Conservation (phyloP, 2,888 invertebrate species). For the Drosophila cracens region DNA sequence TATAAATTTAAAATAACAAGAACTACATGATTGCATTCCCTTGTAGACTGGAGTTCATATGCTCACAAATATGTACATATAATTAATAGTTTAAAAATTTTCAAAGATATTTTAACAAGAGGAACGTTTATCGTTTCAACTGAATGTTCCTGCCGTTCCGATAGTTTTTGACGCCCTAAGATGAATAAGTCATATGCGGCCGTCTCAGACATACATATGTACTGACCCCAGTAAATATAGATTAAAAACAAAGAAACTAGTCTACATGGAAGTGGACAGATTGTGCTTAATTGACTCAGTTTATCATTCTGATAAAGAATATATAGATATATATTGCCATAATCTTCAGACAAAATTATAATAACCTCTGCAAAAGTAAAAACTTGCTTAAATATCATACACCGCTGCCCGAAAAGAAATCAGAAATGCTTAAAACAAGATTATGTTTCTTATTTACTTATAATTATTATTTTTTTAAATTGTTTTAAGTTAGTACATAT, state of each 20-base stretch:
- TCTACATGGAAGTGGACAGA: background rate
- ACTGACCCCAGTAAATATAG: conserved; percentile 16
- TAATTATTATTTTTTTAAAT: background rate
- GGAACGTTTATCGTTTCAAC: background rate
- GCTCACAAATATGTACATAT: background rate
- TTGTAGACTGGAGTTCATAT: background rate
- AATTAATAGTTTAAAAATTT: background rate
- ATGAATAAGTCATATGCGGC: background rate
- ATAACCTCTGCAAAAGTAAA: background rate
- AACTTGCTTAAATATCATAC: conserved; percentile 9
- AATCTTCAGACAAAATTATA: background rate
- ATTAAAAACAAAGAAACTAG: background rate
- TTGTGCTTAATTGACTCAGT: background rate
- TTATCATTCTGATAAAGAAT: background rate
- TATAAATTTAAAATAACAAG: background rate
- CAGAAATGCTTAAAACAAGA: conserved; percentile 16
- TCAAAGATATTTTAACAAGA: background rate
- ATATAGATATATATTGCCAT: background rate
- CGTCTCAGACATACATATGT: background rate
- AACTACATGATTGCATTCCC: background rate
- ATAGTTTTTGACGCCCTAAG: background rate
- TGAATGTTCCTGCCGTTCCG: conserved; percentile 1
- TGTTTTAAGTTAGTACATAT: conserved; percentile 24
- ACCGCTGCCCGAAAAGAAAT: conserved; percentile 9
- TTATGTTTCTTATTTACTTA: background rate